These are phyloP conservation scores for Callinectes sapidus DNA, from an alignment of 2,888 invertebrate species.

Conservation along the genomic window DNA sequence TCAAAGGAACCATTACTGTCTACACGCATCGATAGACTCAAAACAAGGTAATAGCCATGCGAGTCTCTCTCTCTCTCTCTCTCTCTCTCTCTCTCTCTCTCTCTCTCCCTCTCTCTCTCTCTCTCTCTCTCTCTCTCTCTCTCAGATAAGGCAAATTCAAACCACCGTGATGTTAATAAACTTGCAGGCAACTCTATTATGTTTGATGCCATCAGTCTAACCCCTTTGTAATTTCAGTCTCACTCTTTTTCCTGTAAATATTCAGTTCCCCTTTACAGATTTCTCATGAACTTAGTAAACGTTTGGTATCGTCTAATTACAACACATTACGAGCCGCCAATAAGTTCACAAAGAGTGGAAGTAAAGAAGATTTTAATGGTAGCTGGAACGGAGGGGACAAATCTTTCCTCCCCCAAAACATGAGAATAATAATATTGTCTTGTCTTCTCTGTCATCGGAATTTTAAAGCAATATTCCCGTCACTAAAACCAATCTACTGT, in stretches of 20 bases:
- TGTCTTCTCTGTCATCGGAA: neutral
- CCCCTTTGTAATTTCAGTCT: neutral
- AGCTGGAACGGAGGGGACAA: neutral
- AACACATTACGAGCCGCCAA: neutral
- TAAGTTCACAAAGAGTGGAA: neutral
- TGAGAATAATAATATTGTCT: neutral
- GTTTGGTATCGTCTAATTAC: neutral
- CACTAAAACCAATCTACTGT: neutral
- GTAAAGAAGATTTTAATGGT: neutral
- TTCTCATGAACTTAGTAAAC: neutral
- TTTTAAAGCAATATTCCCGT: neutral
- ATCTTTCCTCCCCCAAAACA: neutral
- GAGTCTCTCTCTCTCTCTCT: neutral
- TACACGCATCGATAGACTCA: neutral
- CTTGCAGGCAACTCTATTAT: neutral
- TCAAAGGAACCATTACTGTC: no score
- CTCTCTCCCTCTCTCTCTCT: neutral
- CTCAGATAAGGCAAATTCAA: neutral
- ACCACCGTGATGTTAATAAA: neutral
- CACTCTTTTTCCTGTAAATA: neutral
- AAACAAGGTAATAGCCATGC: neutral
- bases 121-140: neutral
- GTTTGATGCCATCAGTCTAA: neutral
- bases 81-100: slow-evolving; percentile 12
- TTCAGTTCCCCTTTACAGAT: neutral